These are phyloP conservation scores for Danio tinwini DNA, from an alignment of 2,797 vertebrate genomes.

Conservation along the genomic window DNA sequence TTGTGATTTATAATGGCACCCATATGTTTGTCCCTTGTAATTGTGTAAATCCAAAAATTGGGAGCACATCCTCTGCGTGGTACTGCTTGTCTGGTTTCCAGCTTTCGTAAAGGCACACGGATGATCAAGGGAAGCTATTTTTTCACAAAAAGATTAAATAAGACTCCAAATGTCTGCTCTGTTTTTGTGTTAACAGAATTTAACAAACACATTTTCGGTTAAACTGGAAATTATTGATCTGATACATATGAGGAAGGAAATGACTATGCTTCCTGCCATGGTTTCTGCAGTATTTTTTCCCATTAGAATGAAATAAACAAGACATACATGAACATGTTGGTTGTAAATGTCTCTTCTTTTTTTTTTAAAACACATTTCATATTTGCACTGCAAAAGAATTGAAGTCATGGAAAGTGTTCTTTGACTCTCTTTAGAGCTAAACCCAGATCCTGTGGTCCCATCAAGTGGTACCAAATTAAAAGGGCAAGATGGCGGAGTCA, in stretches of 20 bases:
- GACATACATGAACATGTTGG: neutral
- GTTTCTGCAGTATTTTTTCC: constrained; percentile 14
- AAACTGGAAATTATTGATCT: constrained; percentile 26
- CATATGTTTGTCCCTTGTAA: neutral
- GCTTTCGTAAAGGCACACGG: neutral
- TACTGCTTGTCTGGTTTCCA: neutral
- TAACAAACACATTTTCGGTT: constrained; percentile 15
- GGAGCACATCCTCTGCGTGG: neutral
- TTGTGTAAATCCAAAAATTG: constrained; percentile 1
- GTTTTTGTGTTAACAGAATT: neutral
- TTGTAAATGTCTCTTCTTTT: neutral
- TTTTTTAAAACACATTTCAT: neutral
- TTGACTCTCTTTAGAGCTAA: constrained; percentile 70
- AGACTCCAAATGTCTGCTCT: neutral
- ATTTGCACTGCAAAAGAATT: no score
- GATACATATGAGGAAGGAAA: constrained; percentile 46
- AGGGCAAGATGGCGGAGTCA: constrained; percentile 77
- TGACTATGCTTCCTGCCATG: constrained; percentile 55
- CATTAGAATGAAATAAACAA: constrained; percentile 20
- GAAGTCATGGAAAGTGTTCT: neutral
- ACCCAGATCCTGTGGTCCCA: constrained; percentile 69
- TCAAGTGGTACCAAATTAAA: constrained; percentile 67
- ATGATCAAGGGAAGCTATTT: neutral
- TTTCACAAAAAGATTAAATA: neutral
- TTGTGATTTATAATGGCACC: neutral